Base-by-base conservation (phyloP, 1,140 invertebrate species). In the Eubasilissa regina region DNA sequence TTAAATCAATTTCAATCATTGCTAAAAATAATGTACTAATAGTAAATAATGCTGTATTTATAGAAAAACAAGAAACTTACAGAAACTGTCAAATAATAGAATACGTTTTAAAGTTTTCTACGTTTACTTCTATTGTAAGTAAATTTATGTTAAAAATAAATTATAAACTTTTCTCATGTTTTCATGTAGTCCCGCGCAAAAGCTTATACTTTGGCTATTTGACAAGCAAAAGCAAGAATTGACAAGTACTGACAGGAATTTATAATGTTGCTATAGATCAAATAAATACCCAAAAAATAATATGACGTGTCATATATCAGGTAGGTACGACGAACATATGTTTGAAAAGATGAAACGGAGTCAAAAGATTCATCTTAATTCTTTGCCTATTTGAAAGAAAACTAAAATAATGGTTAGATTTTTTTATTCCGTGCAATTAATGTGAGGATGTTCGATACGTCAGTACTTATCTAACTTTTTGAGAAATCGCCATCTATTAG, bases 401-500 rank as follows among this genome's bases (percentile, higher is more conserved):
- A 44, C 21, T 44, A 0, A 17, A 6, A 9, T 3, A 47, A 9
- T 48, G 64, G 1, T 15, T 21, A 8, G 64, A 47, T 13, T 47
- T 47, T 48, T 68, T 68, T 21, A 68, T 43, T 68, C 64, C 35
- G 15, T 0, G 13, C 8, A 48, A n/a, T n/a, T n/a, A n/a, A n/a
- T n/a, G n/a, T n/a, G n/a, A n/a, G n/a, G n/a, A n/a, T 7, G 17
- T 68, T 68, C 45, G 6, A 10, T 47, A n/a, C 45, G 6, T 68
- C 15, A 47, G 35, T 6, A 4, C 13, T 13, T 47, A 35, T 15
- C 17, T 62, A 13, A 21, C 13, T 12, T n/a, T 13, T 35, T 64
- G 17, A 15, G 19, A 64, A 64, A 64, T 64, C 60, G 60, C 60
- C 60, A 43, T 64, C 60, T 21, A 19, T 47, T 8, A 68, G 60